phyloP scores from a whole-genome alignment of 2,797 vertebrate genomes.

The Hoplostethus atlanticus region DNA sequence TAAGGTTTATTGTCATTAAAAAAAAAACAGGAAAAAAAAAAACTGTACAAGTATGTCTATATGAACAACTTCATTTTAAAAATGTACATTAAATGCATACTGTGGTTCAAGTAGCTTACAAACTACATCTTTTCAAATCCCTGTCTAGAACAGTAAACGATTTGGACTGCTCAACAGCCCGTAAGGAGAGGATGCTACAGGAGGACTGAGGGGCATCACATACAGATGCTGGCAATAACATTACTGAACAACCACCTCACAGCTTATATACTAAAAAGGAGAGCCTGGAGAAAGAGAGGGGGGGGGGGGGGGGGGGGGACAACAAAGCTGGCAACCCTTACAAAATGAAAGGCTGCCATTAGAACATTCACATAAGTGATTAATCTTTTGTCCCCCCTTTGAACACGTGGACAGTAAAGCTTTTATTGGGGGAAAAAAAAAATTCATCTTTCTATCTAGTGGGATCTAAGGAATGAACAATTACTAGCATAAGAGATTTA shows the following conservation, averaged over 20 bases:
- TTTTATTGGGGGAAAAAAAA: not conserved
- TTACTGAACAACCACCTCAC: constrained; percentile 41
- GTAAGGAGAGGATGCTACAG: constrained; percentile 42
- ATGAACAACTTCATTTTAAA: constrained; percentile 79
- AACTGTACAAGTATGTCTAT: constrained; percentile 72
- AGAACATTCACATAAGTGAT: not conserved
- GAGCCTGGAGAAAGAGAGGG: not conserved
- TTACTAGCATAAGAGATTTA: not conserved
- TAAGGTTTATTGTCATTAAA: constrained; percentile 72
- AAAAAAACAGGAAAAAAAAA: constrained; percentile 67
- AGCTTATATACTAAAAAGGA: constrained; percentile 28
- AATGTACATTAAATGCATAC: constrained; percentile 70
- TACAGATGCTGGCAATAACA: constrained; percentile 36
- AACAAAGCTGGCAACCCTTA: not conserved
- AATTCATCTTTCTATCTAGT: not conserved
- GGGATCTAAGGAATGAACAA: not conserved
- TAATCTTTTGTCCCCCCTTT: not conserved
- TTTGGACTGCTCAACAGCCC: constrained; percentile 67
- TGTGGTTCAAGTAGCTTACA: constrained; percentile 63
- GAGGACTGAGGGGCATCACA: constrained; percentile 5
- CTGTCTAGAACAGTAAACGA: constrained; percentile 56
- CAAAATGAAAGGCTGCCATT: not conserved
- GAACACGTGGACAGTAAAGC: not conserved
- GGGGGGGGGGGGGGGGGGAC: not conserved
- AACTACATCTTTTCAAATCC: constrained; percentile 43